These are phyloP conservation scores for Gryllus longicercus DNA, from an alignment of 2,888 invertebrate genomes.

Conservation along the genomic window DNA sequence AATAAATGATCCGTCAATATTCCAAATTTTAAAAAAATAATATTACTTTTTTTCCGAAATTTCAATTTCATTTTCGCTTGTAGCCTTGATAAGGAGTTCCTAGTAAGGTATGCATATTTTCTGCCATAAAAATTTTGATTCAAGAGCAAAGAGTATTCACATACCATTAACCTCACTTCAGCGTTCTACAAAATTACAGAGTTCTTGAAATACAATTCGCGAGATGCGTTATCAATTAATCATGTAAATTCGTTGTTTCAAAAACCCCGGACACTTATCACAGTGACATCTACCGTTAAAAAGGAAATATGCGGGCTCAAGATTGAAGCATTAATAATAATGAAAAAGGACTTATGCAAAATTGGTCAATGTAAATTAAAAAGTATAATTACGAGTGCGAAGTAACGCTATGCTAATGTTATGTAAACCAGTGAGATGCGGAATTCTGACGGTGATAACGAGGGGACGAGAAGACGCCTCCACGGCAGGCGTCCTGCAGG, in stretches of 20 bases:
- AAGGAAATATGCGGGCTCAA: slow-evolving; percentile 4
- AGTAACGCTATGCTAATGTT: background rate
- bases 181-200: too few species aligned
- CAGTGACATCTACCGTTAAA: background rate
- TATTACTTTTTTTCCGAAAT: too few species aligned
- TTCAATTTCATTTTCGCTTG: too few species aligned
- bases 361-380: slow-evolving; percentile 1
- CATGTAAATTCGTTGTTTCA: background rate
- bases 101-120: too few species aligned
- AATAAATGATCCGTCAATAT: too few species aligned
- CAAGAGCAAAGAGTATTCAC: too few species aligned
- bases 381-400: slow-evolving; percentile 1
- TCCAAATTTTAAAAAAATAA: too few species aligned
- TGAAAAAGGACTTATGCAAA: slow-evolving; percentile 9
- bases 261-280: background rate
- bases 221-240: background rate
- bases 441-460: slow-evolving; percentile 2
- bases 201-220: background rate
- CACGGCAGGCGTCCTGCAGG: too few species aligned
- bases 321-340: slow-evolving; percentile 9
- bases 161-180: too few species aligned
- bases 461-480: background rate
- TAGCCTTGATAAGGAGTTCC: too few species aligned
- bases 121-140: too few species aligned
- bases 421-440: background rate